Percentiles rank a stretch among this genome's conserved stretches.
phyloP scores from a whole-genome alignment of 2,888 invertebrate species.

The Sepioteuthis lessoniana region DNA sequence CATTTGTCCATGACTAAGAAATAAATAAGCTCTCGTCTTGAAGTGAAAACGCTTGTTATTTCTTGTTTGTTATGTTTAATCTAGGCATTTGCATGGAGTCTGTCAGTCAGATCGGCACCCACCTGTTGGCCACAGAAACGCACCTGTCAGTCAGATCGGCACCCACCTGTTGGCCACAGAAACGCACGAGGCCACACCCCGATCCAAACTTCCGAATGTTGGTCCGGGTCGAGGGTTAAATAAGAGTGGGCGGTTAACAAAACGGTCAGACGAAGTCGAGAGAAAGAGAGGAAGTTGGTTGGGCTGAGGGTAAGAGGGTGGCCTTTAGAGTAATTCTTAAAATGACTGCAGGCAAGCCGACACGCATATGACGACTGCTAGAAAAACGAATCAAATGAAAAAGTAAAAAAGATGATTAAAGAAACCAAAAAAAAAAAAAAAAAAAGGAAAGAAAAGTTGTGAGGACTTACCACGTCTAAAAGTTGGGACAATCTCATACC shows the following conservation, averaged over 20 bases:
- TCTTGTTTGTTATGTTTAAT: background rate
- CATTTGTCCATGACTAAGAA: too few relatives aligned
- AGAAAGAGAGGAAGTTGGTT: background rate
- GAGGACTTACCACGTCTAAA: conserved; percentile 92
- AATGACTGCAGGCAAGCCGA: background rate
- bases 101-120: background rate
- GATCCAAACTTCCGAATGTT: conserved; percentile 18
- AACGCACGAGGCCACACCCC: background rate
- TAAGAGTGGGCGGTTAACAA: background rate
- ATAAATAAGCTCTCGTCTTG: too few relatives aligned
- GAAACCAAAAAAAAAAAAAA: background rate
- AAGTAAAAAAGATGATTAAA: background rate
- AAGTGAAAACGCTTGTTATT: too few relatives aligned
- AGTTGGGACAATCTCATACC: conserved; percentile 95
- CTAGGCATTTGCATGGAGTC: background rate
- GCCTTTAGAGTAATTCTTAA: background rate
- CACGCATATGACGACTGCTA: background rate
- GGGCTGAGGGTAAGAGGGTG: background rate
- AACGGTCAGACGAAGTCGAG: background rate
- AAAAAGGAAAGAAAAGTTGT: background rate
- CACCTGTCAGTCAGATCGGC: too few relatives aligned
- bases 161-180: background rate
- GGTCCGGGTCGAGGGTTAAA: background rate
- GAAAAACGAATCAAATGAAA: conserved; percentile 12
- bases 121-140: background rate